Percentiles rank a stretch among this genome's conserved stretches.
Conservation (phyloP, 2,797 vertebrate genomes). For the Mormyrus hasselquistii region DNA sequence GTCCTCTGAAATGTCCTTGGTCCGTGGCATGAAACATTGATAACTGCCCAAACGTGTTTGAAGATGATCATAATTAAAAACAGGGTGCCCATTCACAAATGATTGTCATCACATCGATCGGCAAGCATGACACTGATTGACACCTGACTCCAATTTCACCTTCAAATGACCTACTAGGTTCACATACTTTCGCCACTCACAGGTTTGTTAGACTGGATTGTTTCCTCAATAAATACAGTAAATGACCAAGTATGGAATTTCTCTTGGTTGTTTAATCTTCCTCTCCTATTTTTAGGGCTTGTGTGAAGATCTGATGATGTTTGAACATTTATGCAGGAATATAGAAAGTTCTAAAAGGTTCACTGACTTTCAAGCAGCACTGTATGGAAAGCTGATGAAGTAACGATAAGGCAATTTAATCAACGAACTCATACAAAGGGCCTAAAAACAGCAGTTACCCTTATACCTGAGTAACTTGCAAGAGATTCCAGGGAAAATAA, state of each 20-base stretch:
- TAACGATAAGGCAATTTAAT: not conserved
- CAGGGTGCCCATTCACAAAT: not conserved
- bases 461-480: not conserved
- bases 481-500: not conserved
- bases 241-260: not conserved
- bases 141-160: not conserved
- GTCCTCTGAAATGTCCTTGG: not conserved
- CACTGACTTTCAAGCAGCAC: not conserved
- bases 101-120: not conserved
- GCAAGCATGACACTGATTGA: not conserved
- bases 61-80: not conserved
- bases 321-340: not conserved
- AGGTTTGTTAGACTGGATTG: not conserved
- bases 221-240: not conserved
- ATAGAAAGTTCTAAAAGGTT: not conserved
- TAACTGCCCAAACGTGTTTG: not conserved
- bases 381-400: not conserved
- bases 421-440: not conserved
- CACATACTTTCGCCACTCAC: not conserved
- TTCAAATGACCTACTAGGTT: not conserved
- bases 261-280: not conserved
- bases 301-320: not conserved
- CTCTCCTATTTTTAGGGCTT: not conserved
- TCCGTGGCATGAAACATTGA: not conserved
- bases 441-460: not conserved